These are phyloP conservation scores for Melieria omissa DNA, from an alignment of 2,888 invertebrate species.

Conservation along the genomic window DNA sequence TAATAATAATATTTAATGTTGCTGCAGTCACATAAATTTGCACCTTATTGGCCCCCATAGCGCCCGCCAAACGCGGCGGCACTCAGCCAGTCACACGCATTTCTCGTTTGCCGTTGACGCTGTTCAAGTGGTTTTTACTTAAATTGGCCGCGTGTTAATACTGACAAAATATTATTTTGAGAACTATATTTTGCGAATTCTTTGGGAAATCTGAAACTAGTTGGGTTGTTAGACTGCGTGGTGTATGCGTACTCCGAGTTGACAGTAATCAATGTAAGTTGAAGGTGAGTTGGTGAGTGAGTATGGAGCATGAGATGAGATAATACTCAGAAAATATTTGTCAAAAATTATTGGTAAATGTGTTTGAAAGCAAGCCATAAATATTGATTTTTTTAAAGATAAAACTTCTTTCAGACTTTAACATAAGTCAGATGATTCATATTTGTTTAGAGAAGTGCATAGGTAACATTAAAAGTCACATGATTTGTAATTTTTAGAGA, in stretches of 20 bases:
- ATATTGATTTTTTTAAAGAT: no score
- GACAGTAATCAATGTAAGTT: not conserved
- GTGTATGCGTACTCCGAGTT: not conserved
- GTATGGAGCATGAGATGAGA: no score
- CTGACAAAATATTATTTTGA: not conserved
- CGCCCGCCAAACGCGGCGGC: conserved; percentile 8
- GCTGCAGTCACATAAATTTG: conserved; percentile 55
- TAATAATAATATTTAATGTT: not conserved
- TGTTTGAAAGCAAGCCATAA: no score
- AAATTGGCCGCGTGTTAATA: conserved; percentile 50
- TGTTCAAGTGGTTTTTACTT: conserved; percentile 58
- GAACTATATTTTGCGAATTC: no score
- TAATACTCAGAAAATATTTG: no score
- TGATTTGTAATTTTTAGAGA: no score
- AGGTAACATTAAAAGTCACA: no score
- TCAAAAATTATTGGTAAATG: no score
- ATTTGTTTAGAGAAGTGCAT: no score
- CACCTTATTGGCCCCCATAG: conserved; percentile 65
- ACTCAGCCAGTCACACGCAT: not conserved
- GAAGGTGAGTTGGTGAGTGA: not conserved
- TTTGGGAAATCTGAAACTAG: no score
- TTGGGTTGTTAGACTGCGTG: not conserved
- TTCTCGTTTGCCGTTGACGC: not conserved
- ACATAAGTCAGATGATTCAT: no score
- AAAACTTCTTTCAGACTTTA: no score